These are phyloP conservation scores for Agrotis segetum DNA, from an alignment of 2,888 invertebrate genomes.

Conservation along the genomic window DNA sequence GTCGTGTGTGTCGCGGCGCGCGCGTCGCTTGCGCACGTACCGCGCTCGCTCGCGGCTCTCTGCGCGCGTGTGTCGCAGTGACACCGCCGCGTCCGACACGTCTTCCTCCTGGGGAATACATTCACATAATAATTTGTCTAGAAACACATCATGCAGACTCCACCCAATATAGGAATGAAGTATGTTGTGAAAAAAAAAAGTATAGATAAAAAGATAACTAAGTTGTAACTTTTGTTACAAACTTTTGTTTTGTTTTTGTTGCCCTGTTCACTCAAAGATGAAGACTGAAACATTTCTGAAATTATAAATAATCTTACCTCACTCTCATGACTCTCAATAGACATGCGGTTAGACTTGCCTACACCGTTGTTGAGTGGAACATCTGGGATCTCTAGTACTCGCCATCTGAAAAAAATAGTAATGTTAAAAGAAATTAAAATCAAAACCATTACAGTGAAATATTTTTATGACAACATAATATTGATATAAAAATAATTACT, in stretches of 20 bases:
- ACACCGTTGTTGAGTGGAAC: constrained; percentile 85
- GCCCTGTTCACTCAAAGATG: too few species aligned
- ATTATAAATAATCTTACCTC: constrained; percentile 72
- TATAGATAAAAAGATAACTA: too few species aligned
- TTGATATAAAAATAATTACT: too few species aligned
- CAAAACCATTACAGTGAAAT: not conserved
- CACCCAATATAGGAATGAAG: too few species aligned
- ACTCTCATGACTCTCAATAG: constrained; percentile 84
- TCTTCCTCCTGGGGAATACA: constrained; percentile 92
- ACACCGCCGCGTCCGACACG: constrained; percentile 94
- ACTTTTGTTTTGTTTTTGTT: too few species aligned
- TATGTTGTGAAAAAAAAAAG: too few species aligned
- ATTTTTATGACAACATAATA: constrained; percentile 1
- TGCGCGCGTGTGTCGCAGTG: constrained; percentile 94
- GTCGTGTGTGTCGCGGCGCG: constrained; percentile 68
- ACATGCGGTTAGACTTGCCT: constrained; percentile 74
- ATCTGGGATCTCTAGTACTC: constrained; percentile 92
- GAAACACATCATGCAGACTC: too few species aligned
- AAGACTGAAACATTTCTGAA: too few species aligned
- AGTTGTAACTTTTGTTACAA: too few species aligned
- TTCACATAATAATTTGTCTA: too few species aligned
- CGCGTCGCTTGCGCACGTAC: constrained; percentile 87
- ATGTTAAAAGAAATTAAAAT: not conserved
- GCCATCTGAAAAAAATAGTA: constrained; percentile 91
- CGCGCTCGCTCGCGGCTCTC: constrained; percentile 96